These are phyloP conservation scores for Pterocles gutturalis DNA, from an alignment of 2,113 vertebrate genomes.

Conservation along the genomic window DNA sequence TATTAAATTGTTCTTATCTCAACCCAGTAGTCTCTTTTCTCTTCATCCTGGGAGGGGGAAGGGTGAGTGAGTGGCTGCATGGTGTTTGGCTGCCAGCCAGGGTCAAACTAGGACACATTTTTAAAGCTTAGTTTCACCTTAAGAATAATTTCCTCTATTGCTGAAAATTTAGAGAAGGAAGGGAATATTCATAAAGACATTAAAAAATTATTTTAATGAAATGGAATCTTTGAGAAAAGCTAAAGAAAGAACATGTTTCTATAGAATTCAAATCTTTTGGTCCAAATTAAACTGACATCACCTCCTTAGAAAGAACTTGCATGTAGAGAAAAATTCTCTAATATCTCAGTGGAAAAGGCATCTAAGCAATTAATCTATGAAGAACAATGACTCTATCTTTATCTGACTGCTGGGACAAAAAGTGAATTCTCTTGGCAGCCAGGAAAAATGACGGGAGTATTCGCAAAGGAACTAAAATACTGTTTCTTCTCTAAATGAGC, in stretches of 20 bases:
- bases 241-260: background rate
- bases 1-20: no score
- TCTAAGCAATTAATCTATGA: conserved; percentile 34
- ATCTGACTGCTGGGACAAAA: conserved; percentile 21
- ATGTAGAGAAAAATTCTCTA: background rate
- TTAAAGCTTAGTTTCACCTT: background rate
- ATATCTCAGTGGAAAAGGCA: background rate
- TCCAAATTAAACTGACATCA: background rate
- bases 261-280: background rate
- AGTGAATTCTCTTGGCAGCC: background rate
- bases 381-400: conserved; percentile 36
- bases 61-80: no score
- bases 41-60: no score
- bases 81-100: no score
- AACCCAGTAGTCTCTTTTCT: no score
- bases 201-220: background rate
- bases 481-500: conserved; percentile 22
- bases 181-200: background rate
- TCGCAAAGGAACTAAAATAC: conserved; percentile 26
- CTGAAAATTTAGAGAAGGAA: background rate
- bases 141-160: background rate
- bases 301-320: background rate
- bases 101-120: background rate
- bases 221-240: background rate
- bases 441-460: conserved; percentile 6